Evolutionary conservation across 2,888 invertebrate species (phyloP), one percentile per base, ranked within the genome.

Genomic region (Lobophora halterata): DNA sequence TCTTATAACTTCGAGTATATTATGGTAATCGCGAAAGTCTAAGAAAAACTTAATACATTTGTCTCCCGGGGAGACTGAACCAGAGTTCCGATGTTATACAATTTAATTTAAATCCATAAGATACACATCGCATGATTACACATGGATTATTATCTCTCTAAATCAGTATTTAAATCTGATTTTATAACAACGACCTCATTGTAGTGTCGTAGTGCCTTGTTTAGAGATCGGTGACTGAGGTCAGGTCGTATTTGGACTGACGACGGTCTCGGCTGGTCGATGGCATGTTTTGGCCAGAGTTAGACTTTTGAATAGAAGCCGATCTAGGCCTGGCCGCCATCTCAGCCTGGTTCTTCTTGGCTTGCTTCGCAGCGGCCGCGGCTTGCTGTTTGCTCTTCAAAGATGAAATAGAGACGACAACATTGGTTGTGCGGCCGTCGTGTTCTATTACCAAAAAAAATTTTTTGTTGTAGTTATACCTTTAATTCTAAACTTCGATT

Each of bases 351-450:
- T 83, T 79, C 53, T 87, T 88, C 64, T 88, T 88, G 28, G 76
- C 85, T 52, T 85, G 86, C 55, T 79, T 86, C 32, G 79, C 85
- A 8, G 87, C 87, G 3, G 71, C 73, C 3, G 85, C 86, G n/a
- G 86, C 50, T 33, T 53, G 85, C 50, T 88, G 83, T 63, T 88
- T 88, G 49, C 86, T 86, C 58, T 88, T 88, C 39, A 85, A 47
- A 10, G 83, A 75, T 17, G 85, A 86, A 19, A 85, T 85, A 5
- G 85, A 85, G 34, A 86, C 64, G 36, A 86, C 85, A 28, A 80
- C 75, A 40, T 81, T 81, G 1, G 72, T 79, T 8, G 77, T 67
- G 14, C 81, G 67, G 29, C 86, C 86, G 26, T 83, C 79, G 58
- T 76, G 76, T 60, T 86, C 86, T 86, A 49, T 19, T 45, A 39